Evolutionary conservation across 2,113 vertebrate genomes (phyloP), one percentile per base, ranked within the genome.

Genomic region (Python bivittatus): DNA sequence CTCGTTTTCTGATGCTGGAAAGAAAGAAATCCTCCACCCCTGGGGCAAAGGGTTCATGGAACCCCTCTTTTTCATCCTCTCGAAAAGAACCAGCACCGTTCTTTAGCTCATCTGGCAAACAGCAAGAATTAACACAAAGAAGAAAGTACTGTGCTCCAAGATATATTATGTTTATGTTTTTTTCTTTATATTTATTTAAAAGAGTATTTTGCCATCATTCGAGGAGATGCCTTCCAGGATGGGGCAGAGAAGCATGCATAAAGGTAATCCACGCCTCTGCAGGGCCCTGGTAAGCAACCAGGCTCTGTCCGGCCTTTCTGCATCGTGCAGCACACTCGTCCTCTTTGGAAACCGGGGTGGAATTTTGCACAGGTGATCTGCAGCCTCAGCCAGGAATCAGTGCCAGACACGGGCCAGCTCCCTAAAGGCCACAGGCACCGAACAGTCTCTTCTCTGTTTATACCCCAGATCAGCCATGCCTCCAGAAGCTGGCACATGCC

Each of bases 361-460:
- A 29, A 15, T 12, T 54, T 20, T 4, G 54, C 7, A 27, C 9
- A 6, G 6, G n/a, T 38, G 3, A 1, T 12, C 11, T 22, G 25
- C 27, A 38, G 5, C 17, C 2, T 33, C 29, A 13, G 57, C 2
- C 2, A 3, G 83, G 56, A 38, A 52, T 20, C 1, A 3, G 15
- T 3, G 23, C 1, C 20, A 23, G 93, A 57, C 22, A 20, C 25
- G 0, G 25, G 6, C 61, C 8, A 10, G 23, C 84, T n/a, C 23
- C 90, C 57, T 84, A 91, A 92, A 89, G 56, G 93, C n/a, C 88
- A 72, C 11, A 91, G 1, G 27, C 92, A 97, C 95, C 96, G 94
- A 97, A 95, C 91, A 96, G 96, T 95, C 96, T 97, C 96, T 96
- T 83, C 84, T 48, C 92, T 94, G 93, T 87, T 95, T 86, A 88